Evolutionary conservation across 2,113 vertebrate genomes (phyloP), one percentile per base, ranked within the genome.

Genomic region (Astatotilapia flaviijosephi): DNA sequence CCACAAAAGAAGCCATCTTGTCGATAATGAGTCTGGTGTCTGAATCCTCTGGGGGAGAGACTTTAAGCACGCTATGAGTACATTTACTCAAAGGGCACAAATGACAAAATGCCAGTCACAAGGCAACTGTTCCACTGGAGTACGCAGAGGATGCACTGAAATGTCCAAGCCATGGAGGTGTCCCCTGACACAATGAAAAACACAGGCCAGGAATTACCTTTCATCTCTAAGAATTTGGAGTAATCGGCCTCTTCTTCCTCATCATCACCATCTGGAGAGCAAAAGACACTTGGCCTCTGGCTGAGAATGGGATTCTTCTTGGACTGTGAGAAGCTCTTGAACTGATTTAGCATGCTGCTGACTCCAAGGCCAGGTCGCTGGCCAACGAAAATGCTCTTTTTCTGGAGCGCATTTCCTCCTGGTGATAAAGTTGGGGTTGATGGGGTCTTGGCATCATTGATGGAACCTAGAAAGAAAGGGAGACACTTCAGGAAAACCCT

Each of bases 51-150:
- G 99, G 99, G 97, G 99, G 98, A 96, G 97, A 98, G 97, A 99
- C 99, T 99, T 99, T 98, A 98, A 99, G 98, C 97, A 98, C 95
- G 96, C 97, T 97, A 98, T 99, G 96, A 99, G 98, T 98, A 99
- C 96, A 95, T 96, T 97, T 96, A 96, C 94, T 97, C 95, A 96
- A 96, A 90, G 93, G 95, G 95, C 96, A 97, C 96, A 96, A 95
- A 90, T 89, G 93, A 85, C 81, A 95, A 91, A 87, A 94, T 94
- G 89, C 55, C 93, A 93, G 77, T 84, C 82, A 93, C 40, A 89
- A 70, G 89, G 82, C 93, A 93, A 83, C 60, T 85, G 82, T 79
- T 85, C 53, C 87, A 77, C 54, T 45, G 82, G 81, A 90, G 82
- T 86, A 93, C 17, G 83, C 35, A 92, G 82, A 82, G 28, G 83